Base-by-base conservation (phyloP, 2,113 vertebrate species). In the Trinectes maculatus region DNA sequence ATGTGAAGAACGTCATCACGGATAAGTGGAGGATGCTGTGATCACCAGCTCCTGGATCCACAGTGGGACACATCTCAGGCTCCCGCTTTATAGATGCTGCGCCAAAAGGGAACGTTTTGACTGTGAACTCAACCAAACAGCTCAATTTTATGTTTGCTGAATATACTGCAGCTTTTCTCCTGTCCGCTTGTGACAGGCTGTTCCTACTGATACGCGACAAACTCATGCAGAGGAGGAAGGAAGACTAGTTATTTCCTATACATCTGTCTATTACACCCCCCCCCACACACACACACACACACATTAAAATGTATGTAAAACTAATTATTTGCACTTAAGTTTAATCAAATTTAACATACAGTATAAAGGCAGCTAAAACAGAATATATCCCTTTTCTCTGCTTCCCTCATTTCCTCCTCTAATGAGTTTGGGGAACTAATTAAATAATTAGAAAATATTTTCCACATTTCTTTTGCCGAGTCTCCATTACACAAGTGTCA, bases 401-500 rank as follows among this genome's bases (percentile, higher is more conserved):
- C 4, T 69, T 26, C 1, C 5, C 25, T 37, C 43, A 5, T 8
- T 36, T n/a, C n/a, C n/a, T n/a, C n/a, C n/a, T 78, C 65, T 79
- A 91, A 88, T 89, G 84, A 89, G 49, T 59, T 67, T 53, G 19
- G 25, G 57, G 76, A 85, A 72, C 69, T 82, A 83, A 90, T 90
- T 89, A 91, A 90, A 87, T 74, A 85, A 71, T 85, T 79, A 77
- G 83, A 78, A 44, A 77, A 65, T 79, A 80, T 80, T 79, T 87
- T 80, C 78, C 69, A 84, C 80, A 89, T 83, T 84, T 84, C n/a
- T 84, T 91, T 88, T 75, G 73, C 61, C 66, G 46, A 87, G 67
- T 63, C 73, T 71, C 85, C 83, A 89, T 91, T 92, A 92, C 77
- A 71, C 25, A 62, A 81, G 71, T 92, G 90, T 89, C 90, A 90